phyloP scores from a whole-genome alignment of 2,797 vertebrate genomes.

The Echiichthys vipera region DNA sequence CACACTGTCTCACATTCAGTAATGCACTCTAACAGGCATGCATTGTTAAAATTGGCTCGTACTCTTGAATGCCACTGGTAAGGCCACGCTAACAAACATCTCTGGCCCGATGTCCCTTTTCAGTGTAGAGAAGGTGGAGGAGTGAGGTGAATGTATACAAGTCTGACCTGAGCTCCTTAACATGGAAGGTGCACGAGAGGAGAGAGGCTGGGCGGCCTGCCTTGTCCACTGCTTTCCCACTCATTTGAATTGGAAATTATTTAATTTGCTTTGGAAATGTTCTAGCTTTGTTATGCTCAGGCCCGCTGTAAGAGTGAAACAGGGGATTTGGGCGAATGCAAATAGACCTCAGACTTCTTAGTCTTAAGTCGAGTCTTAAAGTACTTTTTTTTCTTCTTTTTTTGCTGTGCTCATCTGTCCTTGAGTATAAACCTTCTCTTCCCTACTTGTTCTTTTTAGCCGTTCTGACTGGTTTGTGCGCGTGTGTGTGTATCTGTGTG shows the following conservation, averaged over 20 bases:
- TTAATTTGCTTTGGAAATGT: conserved; percentile 62
- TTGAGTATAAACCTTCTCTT: conserved; percentile 50
- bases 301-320: conserved; percentile 14
- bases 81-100: conserved; percentile 69
- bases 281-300: conserved; percentile 34
- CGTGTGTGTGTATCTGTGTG: not conserved
- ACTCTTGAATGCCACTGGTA: conserved; percentile 60
- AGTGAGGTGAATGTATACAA: conserved; percentile 71
- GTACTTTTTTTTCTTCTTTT: not conserved
- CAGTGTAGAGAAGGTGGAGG: conserved; percentile 32
- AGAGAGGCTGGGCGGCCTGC: conserved; percentile 7
- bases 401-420: conserved; percentile 56
- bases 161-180: conserved; percentile 54
- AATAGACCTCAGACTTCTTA: conserved; percentile 26
- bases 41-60: conserved; percentile 62
- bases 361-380: conserved; percentile 25
- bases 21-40: conserved; percentile 51
- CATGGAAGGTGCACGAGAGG: conserved; percentile 45
- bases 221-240: conserved; percentile 19
- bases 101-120: conserved; percentile 59
- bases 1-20: conserved; percentile 38
- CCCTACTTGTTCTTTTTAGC: conserved; percentile 20
- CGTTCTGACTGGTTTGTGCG: not conserved
- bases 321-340: conserved; percentile 24
- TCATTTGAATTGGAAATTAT: conserved; percentile 77